Conservation (phyloP, 2,888 invertebrate genomes). For the Torymus aiolomorphi region DNA sequence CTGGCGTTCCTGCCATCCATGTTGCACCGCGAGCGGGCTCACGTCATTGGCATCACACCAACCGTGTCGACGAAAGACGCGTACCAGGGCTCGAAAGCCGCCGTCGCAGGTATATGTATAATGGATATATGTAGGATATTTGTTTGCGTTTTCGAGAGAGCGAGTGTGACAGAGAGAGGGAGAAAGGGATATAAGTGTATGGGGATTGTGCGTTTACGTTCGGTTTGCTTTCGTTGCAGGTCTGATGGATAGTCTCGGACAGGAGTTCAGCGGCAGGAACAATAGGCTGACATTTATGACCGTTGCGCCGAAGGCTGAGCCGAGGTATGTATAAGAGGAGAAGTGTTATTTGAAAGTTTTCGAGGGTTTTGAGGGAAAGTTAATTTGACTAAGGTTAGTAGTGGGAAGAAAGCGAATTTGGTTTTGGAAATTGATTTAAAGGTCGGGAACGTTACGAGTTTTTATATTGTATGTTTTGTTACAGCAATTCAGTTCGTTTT, state of each 20-base stretch:
- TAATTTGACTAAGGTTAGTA: too few species aligned
- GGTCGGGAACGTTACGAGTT: too few species aligned
- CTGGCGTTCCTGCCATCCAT: slow-evolving; percentile 70
- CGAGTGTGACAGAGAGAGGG: too few species aligned
- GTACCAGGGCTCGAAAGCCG: slow-evolving; percentile 69
- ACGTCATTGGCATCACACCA: slow-evolving; percentile 71
- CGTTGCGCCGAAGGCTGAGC: slow-evolving; percentile 66
- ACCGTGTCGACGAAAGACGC: slow-evolving; percentile 66
- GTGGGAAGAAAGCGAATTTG: too few species aligned
- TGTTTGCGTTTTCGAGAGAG: too few species aligned
- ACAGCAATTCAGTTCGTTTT: too few species aligned
- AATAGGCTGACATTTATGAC: slow-evolving; percentile 68
- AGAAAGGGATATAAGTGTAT: background rate
- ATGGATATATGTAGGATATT: too few species aligned
- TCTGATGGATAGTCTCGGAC: slow-evolving; percentile 69
- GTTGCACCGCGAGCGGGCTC: slow-evolving; percentile 65
- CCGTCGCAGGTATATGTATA: slow-evolving; percentile 66
- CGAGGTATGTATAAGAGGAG: slow-evolving; percentile 61
- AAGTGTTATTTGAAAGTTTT: slow-evolving; percentile 23
- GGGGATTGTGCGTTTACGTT: background rate
- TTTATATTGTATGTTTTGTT: too few species aligned
- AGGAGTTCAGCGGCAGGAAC: slow-evolving; percentile 64
- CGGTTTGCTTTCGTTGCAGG: slow-evolving; percentile 61
- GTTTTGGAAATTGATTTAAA: too few species aligned
- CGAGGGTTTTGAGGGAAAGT: background rate